Base-by-base conservation (phyloP, 2,113 vertebrate species). In the Podocnemis expansa region DNA sequence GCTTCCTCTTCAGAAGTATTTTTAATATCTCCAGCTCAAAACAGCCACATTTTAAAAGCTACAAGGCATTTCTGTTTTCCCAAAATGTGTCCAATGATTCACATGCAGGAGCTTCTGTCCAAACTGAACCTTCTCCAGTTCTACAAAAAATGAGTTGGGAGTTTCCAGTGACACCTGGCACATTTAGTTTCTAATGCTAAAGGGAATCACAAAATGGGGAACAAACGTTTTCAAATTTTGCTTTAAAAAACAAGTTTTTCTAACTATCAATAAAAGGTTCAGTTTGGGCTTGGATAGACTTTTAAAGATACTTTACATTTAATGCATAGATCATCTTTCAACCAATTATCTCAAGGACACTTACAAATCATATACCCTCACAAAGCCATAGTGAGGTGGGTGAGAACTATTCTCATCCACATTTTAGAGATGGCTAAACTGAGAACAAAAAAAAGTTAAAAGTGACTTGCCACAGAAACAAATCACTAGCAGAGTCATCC, bases 181-280 rank as follows among this genome's bases (percentile, higher is more conserved):
- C 67, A 14, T 17, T 86, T 17, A 38, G 17, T 45, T 3, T 0
- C 73, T 76, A 0, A 85, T 63, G 52, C 43, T 7, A 76, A 12
- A 76, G 11, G 24, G 8, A 38, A 38, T n/a, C 63, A 70, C 7
- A 19, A 38, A 70, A 38, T 38, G n/a, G 38, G 63, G 9, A 70
- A 38, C 10, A 70, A n/a, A 21, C 63, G 38, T 38, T 70, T 70
- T 70, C 34, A 38, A 70, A 38, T 38, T 70, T 70, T 11, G 17
- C 38, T 70, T 38, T 38, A 21, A 38, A 70, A 70, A n/a, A 16
- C n/a, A 70, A 67, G 63, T 70, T 38, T 70, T 70, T 38, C n/a
- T 70, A 70, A 67, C 60, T 17, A 34, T 17, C 2, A 19, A 21
- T 19, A 67, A 67, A 38, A 38, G 17, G 16, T 38, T 67, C 63